A percentile compares a stretch with the other conserved stretches of the same genome.
phyloP scores from a whole-genome alignment of 2,888 invertebrate species.

The Leptogaster cylindrica region DNA sequence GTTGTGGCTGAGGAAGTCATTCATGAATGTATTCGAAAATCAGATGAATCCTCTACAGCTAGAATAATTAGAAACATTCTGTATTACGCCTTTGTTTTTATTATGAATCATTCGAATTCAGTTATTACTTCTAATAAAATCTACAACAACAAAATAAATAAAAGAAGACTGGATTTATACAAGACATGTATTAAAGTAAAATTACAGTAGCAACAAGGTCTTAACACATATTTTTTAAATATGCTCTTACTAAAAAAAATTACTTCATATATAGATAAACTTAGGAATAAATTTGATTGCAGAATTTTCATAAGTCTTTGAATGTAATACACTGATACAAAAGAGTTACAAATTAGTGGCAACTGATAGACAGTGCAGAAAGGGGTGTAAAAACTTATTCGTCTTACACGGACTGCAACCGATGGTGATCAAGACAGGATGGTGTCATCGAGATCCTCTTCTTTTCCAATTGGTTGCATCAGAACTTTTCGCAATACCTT shows the following conservation, averaged over 20 bases:
- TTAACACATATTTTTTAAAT: constrained; percentile 34
- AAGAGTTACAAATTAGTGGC: constrained; percentile 12
- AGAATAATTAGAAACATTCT: too few relatives aligned
- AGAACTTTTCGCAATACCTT: constrained; percentile 84
- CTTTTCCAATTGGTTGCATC: constrained; percentile 79
- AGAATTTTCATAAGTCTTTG: constrained; percentile 21
- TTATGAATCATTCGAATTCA: too few relatives aligned
- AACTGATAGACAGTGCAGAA: neutral
- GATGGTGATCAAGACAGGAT: constrained; percentile 74
- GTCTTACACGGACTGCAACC: neutral
- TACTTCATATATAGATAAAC: constrained; percentile 5
- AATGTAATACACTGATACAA: constrained; percentile 12
- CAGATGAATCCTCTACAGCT: too few relatives aligned
- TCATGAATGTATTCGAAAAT: too few relatives aligned
- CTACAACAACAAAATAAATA: neutral
- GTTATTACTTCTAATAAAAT: neutral
- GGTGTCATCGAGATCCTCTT: constrained; percentile 92
- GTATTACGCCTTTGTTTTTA: too few relatives aligned
- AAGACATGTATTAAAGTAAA: constrained; percentile 46
- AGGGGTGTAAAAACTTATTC: constrained; percentile 4
- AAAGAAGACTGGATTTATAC: constrained; percentile 25
- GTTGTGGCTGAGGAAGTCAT: too few relatives aligned
- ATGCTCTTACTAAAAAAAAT: constrained; percentile 22
- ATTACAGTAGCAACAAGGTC: constrained; percentile 41
- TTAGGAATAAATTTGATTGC: constrained; percentile 8